Percentiles rank a stretch among this genome's conserved stretches.
Conservation (phyloP, 1,140 invertebrate genomes). For the Drosophila sechellia region DNA sequence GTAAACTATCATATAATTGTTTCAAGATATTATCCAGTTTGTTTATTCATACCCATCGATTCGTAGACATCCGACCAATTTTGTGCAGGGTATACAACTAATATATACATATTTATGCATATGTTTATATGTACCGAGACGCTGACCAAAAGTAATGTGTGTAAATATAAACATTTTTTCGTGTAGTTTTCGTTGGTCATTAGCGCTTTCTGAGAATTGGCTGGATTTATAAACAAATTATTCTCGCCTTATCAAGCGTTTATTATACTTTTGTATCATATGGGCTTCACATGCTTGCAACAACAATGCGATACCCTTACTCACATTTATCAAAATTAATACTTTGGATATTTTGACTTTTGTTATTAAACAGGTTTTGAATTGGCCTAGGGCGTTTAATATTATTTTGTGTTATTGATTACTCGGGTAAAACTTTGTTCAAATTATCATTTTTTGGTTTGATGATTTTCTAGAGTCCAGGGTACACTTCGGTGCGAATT, state of each 20-base stretch:
- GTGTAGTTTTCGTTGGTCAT: constrained; percentile 27
- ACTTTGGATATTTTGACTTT: no score
- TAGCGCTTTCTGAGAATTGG: constrained; percentile 24
- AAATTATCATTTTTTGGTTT: no score
- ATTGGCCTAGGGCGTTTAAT: no score
- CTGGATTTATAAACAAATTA: constrained; percentile 30
- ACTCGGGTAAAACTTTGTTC: no score
- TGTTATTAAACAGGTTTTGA: no score
- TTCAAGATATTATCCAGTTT: no score
- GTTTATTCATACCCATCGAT: not conserved
- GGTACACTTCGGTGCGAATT: not conserved
- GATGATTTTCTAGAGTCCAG: not conserved
- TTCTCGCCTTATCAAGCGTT: constrained; percentile 8
- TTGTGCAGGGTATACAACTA: not conserved
- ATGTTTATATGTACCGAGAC: not conserved
- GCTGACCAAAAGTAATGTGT: constrained; percentile 16
- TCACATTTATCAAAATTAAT: not conserved
- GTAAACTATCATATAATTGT: no score
- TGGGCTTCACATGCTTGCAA: not conserved
- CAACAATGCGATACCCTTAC: not conserved
- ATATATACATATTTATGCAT: not conserved
- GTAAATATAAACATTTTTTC: constrained; percentile 6
- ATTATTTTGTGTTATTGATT: not conserved
- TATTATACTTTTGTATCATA: constrained; percentile 1
- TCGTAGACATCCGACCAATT: not conserved